phyloP scores from a whole-genome alignment of 2,888 invertebrate species.

The Leptopilina myrica region DNA sequence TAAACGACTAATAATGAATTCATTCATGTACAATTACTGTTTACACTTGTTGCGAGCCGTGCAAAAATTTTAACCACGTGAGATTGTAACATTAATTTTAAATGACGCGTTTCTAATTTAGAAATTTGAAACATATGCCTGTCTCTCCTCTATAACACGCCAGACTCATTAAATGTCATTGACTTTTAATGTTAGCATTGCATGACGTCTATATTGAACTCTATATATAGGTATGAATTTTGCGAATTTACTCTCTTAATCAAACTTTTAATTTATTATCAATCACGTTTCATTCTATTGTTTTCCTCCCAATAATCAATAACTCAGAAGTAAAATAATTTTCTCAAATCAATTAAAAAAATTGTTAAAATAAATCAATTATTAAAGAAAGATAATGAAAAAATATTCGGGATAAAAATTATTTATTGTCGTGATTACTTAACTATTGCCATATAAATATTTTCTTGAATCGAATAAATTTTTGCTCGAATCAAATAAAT shows the following conservation, averaged over 20 bases:
- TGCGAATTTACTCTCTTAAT: neutral
- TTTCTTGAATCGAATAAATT: too few relatives aligned
- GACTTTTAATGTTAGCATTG: slow-evolving; percentile 11
- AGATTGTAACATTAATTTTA: neutral
- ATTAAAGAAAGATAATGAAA: too few relatives aligned
- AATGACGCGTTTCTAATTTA: neutral
- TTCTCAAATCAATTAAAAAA: too few relatives aligned
- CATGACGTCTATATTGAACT: neutral
- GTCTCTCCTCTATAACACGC: neutral
- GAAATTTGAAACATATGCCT: slow-evolving; percentile 3
- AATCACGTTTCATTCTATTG: neutral
- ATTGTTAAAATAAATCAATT: too few relatives aligned
- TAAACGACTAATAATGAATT: neutral
- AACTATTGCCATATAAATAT: too few relatives aligned
- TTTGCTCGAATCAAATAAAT: too few relatives aligned
- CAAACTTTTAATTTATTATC: neutral
- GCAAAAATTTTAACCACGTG: neutral
- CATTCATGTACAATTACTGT: too few relatives aligned
- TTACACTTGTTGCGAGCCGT: too few relatives aligned
- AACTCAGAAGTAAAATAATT: neutral
- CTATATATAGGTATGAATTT: neutral
- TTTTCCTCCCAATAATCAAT: neutral
- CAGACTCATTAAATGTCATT: slow-evolving; percentile 17
- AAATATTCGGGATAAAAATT: too few relatives aligned
- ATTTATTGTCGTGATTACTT: too few relatives aligned